Conservation (phyloP, 2,888 invertebrate species). For the Rhagophthalmus giganteus region DNA sequence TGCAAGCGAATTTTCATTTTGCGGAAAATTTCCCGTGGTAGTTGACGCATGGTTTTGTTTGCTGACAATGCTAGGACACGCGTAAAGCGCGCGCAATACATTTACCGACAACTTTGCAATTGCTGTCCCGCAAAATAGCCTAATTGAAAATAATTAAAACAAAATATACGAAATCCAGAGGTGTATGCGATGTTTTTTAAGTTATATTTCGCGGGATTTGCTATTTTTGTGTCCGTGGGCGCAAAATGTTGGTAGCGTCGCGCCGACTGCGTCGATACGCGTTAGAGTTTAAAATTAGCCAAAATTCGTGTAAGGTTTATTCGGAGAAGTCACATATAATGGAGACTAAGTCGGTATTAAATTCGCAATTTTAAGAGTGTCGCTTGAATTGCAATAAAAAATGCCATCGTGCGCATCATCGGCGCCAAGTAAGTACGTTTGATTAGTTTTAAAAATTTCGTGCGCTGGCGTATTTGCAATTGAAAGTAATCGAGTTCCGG, state of each 20-base stretch:
- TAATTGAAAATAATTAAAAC: neutral
- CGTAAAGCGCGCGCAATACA: too few species aligned
- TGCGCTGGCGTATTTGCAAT: too few species aligned
- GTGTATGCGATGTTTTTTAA: neutral
- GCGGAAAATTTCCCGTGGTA: too few species aligned
- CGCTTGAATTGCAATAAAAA: constrained; percentile 7
- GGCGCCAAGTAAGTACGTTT: constrained; percentile 32
- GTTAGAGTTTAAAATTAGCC: constrained; percentile 50
- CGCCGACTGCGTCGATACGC: constrained; percentile 37
- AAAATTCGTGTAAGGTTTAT: constrained; percentile 41
- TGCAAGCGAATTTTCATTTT: too few species aligned
- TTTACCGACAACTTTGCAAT: too few species aligned
- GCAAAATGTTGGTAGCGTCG: constrained; percentile 34
- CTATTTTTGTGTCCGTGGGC: constrained; percentile 27
- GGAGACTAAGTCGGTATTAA: constrained; percentile 27
- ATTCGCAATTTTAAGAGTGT: constrained; percentile 31
- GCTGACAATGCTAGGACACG: too few species aligned
- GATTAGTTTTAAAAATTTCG: constrained; percentile 4
- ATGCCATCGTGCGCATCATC: constrained; percentile 35
- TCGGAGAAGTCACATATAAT: constrained; percentile 23
- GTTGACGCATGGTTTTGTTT: too few species aligned
- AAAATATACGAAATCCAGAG: neutral
- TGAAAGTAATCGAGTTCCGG: too few species aligned
- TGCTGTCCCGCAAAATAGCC: too few species aligned
- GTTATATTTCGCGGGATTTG: constrained; percentile 33